phyloP scores from a whole-genome alignment of 2,888 invertebrate genomes.

The Caenorhabditis becei region DNA sequence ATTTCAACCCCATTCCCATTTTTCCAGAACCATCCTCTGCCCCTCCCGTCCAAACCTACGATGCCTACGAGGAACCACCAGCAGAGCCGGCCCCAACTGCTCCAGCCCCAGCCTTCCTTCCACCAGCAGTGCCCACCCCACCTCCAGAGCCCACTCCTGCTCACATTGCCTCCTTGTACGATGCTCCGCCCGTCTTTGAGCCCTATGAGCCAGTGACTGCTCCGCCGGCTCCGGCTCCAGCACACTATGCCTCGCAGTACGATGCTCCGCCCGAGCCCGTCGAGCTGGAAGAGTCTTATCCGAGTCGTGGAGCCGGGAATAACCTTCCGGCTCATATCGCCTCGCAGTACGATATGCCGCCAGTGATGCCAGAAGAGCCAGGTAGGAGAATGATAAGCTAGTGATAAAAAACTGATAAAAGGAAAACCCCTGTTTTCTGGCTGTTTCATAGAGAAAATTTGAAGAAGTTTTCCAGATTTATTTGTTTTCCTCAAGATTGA shows the following conservation, averaged over 20 bases:
- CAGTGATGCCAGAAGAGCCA: constrained; percentile 45
- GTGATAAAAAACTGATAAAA: too few species aligned
- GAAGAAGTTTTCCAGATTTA: too few species aligned
- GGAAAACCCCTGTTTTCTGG: background rate
- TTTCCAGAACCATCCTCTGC: too few species aligned
- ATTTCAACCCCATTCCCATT: too few species aligned
- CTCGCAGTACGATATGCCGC: constrained; percentile 62
- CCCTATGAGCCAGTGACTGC: constrained; percentile 11
- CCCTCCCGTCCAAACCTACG: constrained; percentile 21
- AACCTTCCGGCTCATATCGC: constrained; percentile 43
- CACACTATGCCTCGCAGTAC: constrained; percentile 44
- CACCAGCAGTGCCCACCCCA: constrained; percentile 5
- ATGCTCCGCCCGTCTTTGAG: constrained; percentile 37
- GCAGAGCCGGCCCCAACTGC: constrained; percentile 17
- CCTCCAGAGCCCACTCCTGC: constrained; percentile 36
- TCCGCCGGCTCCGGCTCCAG: constrained; percentile 31
- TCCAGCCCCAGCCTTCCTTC: constrained; percentile 15
- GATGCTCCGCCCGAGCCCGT: constrained; percentile 51
- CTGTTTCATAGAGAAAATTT: too few species aligned
- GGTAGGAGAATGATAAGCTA: constrained; percentile 19
- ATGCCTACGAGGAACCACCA: constrained; percentile 36
- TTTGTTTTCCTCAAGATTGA: too few species aligned
- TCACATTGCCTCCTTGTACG: constrained; percentile 37
- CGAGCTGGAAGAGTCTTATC: constrained; percentile 16
- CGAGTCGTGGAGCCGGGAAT: background rate